Conservation (phyloP, 2,888 invertebrate genomes). For the Andrena bucephala region DNA sequence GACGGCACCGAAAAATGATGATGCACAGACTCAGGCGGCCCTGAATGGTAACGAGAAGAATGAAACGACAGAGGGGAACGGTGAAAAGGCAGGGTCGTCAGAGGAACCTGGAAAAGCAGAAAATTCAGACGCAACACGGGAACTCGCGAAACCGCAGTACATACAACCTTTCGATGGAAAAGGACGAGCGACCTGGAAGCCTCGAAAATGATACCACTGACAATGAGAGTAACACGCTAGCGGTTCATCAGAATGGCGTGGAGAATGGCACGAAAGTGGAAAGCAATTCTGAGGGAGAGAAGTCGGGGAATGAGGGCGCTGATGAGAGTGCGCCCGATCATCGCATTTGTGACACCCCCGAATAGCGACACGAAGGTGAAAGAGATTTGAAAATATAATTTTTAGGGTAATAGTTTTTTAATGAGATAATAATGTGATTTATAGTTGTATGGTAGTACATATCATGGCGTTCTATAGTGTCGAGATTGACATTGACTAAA, state of each 20-base stretch:
- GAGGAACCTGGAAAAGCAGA: not conserved
- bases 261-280: not conserved
- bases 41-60: constrained; percentile 4
- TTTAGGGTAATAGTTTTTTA: not conserved
- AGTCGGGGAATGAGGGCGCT: not conserved
- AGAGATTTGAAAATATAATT: not conserved
- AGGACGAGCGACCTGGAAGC: not conserved
- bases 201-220: not conserved
- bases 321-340: not conserved
- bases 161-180: not conserved
- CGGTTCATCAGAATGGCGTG: not conserved
- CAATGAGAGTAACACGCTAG: not conserved
- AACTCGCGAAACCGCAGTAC: not conserved
- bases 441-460: not conserved
- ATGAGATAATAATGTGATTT: not conserved
- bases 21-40: not conserved
- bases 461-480: not conserved
- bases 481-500: no score
- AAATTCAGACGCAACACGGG: constrained; percentile 1
- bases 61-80: not conserved
- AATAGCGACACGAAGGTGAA: not conserved
- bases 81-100: not conserved
- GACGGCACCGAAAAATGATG: not conserved
- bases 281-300: not conserved
- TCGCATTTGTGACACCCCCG: not conserved